Conservation (phyloP, 53 echinoderm and acorn worm species). For the Pentamera pediparva region DNA sequence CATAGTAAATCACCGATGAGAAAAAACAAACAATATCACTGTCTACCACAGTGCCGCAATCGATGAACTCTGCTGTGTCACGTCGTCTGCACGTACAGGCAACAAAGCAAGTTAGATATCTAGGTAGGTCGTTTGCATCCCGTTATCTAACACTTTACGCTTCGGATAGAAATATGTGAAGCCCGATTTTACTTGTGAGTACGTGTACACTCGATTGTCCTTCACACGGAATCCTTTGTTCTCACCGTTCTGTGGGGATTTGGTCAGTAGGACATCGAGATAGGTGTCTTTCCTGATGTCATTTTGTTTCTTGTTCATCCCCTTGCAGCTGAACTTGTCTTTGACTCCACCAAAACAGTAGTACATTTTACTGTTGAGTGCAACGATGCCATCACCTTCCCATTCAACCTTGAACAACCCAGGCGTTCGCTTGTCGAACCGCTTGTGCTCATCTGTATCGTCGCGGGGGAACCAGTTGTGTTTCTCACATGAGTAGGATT, state of each 20-base stretch:
- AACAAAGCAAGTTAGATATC: no score
- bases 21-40: no score
- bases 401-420: slow-evolving; percentile 71
- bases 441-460: slow-evolving; percentile 5
- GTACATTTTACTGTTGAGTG: slow-evolving; percentile 51
- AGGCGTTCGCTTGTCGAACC: slow-evolving; percentile 53
- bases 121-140: not conserved
- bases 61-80: no score
- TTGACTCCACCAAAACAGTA: slow-evolving; percentile 30
- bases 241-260: not conserved
- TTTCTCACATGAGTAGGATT: not conserved
- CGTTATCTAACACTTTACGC: slow-evolving; percentile 3
- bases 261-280: slow-evolving; percentile 15
- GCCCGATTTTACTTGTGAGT: slow-evolving; percentile 16
- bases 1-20: no score
- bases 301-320: slow-evolving; percentile 50
- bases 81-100: no score
- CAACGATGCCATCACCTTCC: slow-evolving; percentile 58
- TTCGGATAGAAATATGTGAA: slow-evolving; percentile 57
- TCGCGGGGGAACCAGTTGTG: slow-evolving; percentile 9
- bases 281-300: slow-evolving; percentile 28
- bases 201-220: not conserved
- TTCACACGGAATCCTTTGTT: slow-evolving; percentile 40
- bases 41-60: no score
- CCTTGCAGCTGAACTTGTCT: slow-evolving; percentile 65